Conservation (phyloP, 2,888 invertebrate genomes). For the Glaucopsyche alexis region DNA sequence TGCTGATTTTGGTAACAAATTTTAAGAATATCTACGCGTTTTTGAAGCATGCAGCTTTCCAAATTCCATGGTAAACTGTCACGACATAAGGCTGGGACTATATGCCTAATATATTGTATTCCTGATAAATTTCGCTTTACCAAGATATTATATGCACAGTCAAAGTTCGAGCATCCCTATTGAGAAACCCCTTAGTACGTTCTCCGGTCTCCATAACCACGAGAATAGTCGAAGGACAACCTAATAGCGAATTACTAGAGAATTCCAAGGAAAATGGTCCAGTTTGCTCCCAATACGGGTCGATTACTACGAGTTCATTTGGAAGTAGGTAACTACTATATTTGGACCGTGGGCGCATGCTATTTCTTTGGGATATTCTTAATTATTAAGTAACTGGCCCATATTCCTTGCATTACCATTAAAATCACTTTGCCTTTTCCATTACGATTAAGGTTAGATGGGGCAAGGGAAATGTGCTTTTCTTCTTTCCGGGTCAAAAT, state of each 20-base stretch:
- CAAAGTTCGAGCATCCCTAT: too few species aligned
- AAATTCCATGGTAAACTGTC: too few species aligned
- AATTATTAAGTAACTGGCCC: not conserved
- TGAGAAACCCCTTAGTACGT: not conserved
- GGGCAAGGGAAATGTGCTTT: not conserved
- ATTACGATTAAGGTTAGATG: not conserved
- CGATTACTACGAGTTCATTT: not conserved
- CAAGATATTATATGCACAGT: too few species aligned
- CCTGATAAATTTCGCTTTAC: too few species aligned
- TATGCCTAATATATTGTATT: too few species aligned
- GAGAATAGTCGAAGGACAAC: not conserved
- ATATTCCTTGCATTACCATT: conserved; percentile 2
- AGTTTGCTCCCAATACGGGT: not conserved
- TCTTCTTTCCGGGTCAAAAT: not conserved
- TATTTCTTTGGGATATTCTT: not conserved
- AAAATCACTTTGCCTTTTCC: not conserved
- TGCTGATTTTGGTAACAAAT: too few species aligned
- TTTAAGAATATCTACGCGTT: too few species aligned
- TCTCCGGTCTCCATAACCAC: not conserved
- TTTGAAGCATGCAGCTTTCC: too few species aligned
- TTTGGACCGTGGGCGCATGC: not conserved
- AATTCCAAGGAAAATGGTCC: not conserved
- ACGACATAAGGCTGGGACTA: too few species aligned
- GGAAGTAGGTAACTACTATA: not conserved
- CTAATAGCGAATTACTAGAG: not conserved